phyloP scores from a whole-genome alignment of 2,888 invertebrate genomes.

The Lamellibrachia satsuma region DNA sequence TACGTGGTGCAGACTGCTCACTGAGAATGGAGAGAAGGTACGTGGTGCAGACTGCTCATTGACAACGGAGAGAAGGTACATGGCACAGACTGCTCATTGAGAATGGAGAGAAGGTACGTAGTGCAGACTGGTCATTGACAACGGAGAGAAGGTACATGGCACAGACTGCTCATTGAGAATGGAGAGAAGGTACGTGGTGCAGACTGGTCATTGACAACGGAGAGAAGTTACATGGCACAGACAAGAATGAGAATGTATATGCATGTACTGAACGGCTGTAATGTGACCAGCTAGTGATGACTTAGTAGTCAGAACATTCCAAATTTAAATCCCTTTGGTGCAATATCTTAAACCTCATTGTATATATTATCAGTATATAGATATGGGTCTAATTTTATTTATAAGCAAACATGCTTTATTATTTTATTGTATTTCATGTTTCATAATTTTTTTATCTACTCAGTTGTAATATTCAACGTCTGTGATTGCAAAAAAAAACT shows the following conservation, averaged over 20 bases:
- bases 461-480: background rate
- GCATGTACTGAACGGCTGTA: background rate
- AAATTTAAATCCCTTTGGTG: background rate
- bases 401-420: background rate
- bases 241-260: constrained; percentile 62
- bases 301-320: background rate
- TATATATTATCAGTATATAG: no score
- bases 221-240: constrained; percentile 72
- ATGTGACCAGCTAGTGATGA: background rate
- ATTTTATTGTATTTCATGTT: background rate
- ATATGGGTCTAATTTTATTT: background rate
- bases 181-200: constrained; percentile 94
- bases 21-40: constrained; percentile 90
- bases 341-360: background rate
- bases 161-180: constrained; percentile 85
- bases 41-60: constrained; percentile 89
- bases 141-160: constrained; percentile 94
- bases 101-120: constrained; percentile 91
- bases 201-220: constrained; percentile 87
- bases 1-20: constrained; percentile 88
- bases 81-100: constrained; percentile 91
- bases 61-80: constrained; percentile 87
- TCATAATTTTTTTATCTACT: background rate
- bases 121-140: constrained; percentile 88
- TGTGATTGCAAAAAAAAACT: background rate